These are phyloP conservation scores for Syrphus vitripennis DNA, from an alignment of 2,888 invertebrate species.

Conservation along the genomic window DNA sequence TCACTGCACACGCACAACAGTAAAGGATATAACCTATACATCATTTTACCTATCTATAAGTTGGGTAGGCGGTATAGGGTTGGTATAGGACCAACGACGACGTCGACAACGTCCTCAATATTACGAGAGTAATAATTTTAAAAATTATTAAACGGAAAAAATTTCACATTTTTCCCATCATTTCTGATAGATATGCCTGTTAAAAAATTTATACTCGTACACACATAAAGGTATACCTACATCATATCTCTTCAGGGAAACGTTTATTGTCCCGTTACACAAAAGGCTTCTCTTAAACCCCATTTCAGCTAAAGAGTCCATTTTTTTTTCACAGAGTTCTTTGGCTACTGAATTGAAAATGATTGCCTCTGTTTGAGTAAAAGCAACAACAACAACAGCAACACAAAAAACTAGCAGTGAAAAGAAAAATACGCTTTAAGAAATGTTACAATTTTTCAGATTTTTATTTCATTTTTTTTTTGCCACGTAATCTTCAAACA, in stretches of 20 bases:
- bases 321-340: conserved; percentile 31
- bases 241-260: neutral
- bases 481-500: conserved; percentile 52
- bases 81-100: no score
- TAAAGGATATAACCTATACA: neutral
- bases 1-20: neutral
- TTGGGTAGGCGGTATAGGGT: neutral
- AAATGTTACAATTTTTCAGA: conserved; percentile 9
- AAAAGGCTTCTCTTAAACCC: conserved; percentile 28
- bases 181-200: neutral
- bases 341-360: conserved; percentile 49
- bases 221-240: neutral
- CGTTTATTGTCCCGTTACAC: conserved; percentile 19
- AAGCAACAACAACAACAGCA: neutral
- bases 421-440: conserved; percentile 6
- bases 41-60: neutral
- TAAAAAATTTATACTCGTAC: conserved; percentile 10
- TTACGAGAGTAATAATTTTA: neutral
- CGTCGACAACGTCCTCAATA: neutral
- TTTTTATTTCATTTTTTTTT: conserved; percentile 11
- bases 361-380: conserved; percentile 32
- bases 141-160: neutral
- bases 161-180: neutral
- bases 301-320: conserved; percentile 15
- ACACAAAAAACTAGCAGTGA: neutral